phyloP scores from a whole-genome alignment of 2,888 invertebrate species.

The Bombylius discolor region DNA sequence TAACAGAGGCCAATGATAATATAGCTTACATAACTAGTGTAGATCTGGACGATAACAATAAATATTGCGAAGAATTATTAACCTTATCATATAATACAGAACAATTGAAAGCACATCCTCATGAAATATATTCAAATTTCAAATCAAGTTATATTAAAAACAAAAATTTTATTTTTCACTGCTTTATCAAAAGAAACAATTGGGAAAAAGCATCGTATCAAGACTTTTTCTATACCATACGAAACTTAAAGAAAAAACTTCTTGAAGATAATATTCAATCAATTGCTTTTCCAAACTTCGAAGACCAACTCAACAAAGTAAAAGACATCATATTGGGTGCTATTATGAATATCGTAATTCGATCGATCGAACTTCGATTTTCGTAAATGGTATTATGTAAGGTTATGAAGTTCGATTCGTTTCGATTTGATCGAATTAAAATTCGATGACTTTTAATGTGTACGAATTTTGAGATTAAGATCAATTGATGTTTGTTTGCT shows the following conservation, averaged over 20 bases:
- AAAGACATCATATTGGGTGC: neutral
- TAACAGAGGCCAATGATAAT: neutral
- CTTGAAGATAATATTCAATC: neutral
- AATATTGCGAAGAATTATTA: neutral
- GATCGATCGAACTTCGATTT: no score
- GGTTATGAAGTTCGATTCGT: no score
- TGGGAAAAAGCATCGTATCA: neutral
- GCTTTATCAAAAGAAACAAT: constrained; percentile 5
- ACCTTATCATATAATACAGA: neutral
- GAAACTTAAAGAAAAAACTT: neutral
- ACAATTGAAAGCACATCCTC: neutral
- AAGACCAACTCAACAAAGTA: constrained; percentile 2
- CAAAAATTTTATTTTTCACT: neutral
- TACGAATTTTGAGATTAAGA: no score
- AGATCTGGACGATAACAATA: neutral
- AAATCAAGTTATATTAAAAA: neutral
- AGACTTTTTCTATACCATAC: neutral
- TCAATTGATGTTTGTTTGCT: no score
- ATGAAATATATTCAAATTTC: constrained; percentile 3
- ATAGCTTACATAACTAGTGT: constrained; percentile 1
- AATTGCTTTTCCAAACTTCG: neutral
- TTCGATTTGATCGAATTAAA: no score
- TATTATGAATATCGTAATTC: no score
- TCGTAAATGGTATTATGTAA: no score
- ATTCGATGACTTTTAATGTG: no score